Percentiles rank a stretch among this genome's conserved stretches.
Conservation (phyloP, 2,888 invertebrate species). For the Carpatolechia fugitivella region DNA sequence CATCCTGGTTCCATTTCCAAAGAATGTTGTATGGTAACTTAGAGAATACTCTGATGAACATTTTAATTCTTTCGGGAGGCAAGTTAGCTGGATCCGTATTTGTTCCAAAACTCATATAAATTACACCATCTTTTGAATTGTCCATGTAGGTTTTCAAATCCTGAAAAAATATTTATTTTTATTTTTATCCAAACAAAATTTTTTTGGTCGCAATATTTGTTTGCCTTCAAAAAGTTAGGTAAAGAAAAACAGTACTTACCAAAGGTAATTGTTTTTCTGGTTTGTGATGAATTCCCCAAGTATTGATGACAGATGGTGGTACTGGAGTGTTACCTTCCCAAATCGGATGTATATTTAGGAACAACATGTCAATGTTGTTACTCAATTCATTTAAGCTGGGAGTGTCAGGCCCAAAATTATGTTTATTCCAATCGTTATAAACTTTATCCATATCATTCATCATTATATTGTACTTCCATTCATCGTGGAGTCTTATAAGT, state of each 20-base stretch:
- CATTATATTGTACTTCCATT: not conserved
- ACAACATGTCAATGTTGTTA: slow-evolving; percentile 38
- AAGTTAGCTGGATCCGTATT: slow-evolving; percentile 42
- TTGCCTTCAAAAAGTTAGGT: no score
- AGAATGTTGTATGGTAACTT: slow-evolving; percentile 47
- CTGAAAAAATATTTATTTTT: no score
- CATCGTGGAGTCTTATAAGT: slow-evolving; percentile 19
- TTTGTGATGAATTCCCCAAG: slow-evolving; percentile 43
- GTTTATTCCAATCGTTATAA: slow-evolving; percentile 3
- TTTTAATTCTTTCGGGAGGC: slow-evolving; percentile 35
- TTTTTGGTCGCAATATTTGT: no score
- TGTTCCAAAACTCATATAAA: slow-evolving; percentile 54
- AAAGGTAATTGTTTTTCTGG: slow-evolving; percentile 31
- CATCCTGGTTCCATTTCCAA: slow-evolving; percentile 53
- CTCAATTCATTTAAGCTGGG: slow-evolving; percentile 22
- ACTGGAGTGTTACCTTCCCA: slow-evolving; percentile 42
- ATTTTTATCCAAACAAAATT: no score
- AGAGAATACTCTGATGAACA: slow-evolving; percentile 42
- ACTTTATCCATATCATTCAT: not conserved
- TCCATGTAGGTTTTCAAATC: slow-evolving; percentile 45
- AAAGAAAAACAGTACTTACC: no score
- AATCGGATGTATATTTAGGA: slow-evolving; percentile 41
- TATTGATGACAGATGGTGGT: slow-evolving; percentile 38
- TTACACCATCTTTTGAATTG: slow-evolving; percentile 43
- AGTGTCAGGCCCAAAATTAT: slow-evolving; percentile 25